These are phyloP conservation scores for Drosophila algonquin DNA, from an alignment of 2,888 invertebrate genomes.

Conservation along the genomic window DNA sequence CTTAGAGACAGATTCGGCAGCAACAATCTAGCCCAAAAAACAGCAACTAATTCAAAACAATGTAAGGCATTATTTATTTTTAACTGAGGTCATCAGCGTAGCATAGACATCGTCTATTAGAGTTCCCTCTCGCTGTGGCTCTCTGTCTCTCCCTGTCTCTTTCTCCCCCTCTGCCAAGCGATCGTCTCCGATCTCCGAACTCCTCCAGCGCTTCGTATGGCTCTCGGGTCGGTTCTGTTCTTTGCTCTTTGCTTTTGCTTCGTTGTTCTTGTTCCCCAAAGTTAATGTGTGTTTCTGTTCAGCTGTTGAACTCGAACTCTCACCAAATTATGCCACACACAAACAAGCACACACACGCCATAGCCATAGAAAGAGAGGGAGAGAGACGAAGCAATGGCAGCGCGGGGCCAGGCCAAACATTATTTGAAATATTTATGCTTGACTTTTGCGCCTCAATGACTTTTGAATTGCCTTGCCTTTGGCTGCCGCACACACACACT, in stretches of 20 bases:
- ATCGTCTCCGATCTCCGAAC: constrained; percentile 16
- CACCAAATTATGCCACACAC: constrained; percentile 80
- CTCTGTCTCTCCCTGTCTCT: constrained; percentile 12
- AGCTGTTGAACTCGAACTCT: constrained; percentile 79
- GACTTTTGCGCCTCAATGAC: constrained; percentile 81
- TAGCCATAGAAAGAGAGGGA: constrained; percentile 3
- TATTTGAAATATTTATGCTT: constrained; percentile 80
- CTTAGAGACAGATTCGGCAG: constrained; percentile 49
- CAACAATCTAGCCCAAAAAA: constrained; percentile 58
- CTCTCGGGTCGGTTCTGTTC: neutral
- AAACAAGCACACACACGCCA: constrained; percentile 38
- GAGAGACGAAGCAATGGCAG: constrained; percentile 50
- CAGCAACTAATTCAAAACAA: constrained; percentile 78
- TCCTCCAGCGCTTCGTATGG: constrained; percentile 1
- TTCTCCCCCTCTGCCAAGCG: constrained; percentile 8
- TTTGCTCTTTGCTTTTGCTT: constrained; percentile 18
- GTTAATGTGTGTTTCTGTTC: constrained; percentile 73
- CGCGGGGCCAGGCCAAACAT: constrained; percentile 75
- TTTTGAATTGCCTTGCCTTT: constrained; percentile 80
- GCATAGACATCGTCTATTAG: constrained; percentile 63
- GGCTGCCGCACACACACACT: constrained; percentile 59
- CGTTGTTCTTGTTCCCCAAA: constrained; percentile 72
- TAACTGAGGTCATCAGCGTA: constrained; percentile 78
- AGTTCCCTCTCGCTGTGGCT: constrained; percentile 20
- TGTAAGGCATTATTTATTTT: constrained; percentile 80